phyloP scores from a whole-genome alignment of 2,797 vertebrate species.

The Lepilemur ruficaudatus region DNA sequence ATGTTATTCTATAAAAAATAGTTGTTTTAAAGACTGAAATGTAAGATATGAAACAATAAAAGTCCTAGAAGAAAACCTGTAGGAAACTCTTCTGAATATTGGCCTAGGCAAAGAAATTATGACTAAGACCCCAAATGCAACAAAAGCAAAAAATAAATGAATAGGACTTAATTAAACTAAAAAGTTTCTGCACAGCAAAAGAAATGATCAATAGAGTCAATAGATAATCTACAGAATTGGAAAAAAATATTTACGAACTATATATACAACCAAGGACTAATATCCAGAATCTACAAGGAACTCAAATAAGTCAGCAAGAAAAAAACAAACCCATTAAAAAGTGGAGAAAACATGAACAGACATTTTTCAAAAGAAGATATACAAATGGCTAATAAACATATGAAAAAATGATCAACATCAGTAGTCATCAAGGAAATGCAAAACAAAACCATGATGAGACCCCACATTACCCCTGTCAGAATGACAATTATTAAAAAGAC shows the following conservation, averaged over 20 bases:
- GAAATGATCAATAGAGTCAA: background rate
- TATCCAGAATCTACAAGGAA: background rate
- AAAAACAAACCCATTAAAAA: background rate
- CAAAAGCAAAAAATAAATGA: background rate
- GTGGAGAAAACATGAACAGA: background rate
- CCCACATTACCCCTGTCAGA: background rate
- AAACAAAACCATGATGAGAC: background rate
- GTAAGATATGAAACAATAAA: background rate
- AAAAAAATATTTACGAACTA: background rate
- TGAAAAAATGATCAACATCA: background rate
- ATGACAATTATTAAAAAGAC: background rate
- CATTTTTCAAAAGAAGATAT: background rate
- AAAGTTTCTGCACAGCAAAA: background rate
- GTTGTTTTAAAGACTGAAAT: background rate
- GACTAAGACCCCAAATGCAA: background rate
- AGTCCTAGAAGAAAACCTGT: background rate
- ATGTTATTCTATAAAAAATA: background rate
- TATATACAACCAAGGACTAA: background rate
- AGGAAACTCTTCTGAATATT: background rate
- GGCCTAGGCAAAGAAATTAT: background rate
- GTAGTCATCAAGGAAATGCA: background rate
- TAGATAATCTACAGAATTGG: background rate
- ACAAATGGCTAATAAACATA: background rate
- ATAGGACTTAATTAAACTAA: background rate
- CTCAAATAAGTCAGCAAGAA: background rate